phyloP scores from a whole-genome alignment of 1,140 invertebrate genomes.

The Bacillus rossius region DNA sequence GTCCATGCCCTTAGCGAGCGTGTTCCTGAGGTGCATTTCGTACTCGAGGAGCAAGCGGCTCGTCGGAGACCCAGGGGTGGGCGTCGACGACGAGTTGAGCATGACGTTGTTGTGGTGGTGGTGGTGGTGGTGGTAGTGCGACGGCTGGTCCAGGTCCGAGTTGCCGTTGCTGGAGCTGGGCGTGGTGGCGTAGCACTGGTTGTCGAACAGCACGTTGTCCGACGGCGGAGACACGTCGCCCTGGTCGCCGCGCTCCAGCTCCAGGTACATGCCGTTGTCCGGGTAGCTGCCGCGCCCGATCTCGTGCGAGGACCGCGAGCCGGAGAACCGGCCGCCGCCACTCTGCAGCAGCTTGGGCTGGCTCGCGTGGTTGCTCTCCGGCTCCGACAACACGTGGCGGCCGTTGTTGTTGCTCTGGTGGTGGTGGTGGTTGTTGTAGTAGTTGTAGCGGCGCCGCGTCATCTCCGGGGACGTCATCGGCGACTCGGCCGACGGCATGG shows the following conservation, averaged over 20 bases:
- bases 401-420: constrained; percentile 45
- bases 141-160: constrained; percentile 73
- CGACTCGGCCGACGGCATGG: constrained; percentile 75
- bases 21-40: constrained; percentile 92
- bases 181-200: constrained; percentile 89
- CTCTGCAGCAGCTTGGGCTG: constrained; percentile 34
- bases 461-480: constrained; percentile 85
- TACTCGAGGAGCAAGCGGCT: constrained; percentile 85
- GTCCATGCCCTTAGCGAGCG: constrained; percentile 90
- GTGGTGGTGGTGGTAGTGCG: constrained; percentile 50
- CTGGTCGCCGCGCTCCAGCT: constrained; percentile 67
- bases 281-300: constrained; percentile 45
- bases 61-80: constrained; percentile 80
- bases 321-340: constrained; percentile 35
- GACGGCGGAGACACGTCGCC: constrained; percentile 77
- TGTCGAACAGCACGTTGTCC: constrained; percentile 89
- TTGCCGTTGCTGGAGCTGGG: constrained; percentile 87
- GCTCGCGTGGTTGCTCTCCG: constrained; percentile 41
- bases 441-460: constrained; percentile 60
- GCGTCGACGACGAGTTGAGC: constrained; percentile 31
- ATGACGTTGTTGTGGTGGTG: neutral
- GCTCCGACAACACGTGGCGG: constrained; percentile 48
- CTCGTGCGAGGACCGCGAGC: constrained; percentile 55
- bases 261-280: constrained; percentile 65
- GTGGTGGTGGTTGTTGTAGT: constrained; percentile 51